phyloP scores from a whole-genome alignment of 2,797 vertebrate genomes.

The Sylvilagus floridanus region DNA sequence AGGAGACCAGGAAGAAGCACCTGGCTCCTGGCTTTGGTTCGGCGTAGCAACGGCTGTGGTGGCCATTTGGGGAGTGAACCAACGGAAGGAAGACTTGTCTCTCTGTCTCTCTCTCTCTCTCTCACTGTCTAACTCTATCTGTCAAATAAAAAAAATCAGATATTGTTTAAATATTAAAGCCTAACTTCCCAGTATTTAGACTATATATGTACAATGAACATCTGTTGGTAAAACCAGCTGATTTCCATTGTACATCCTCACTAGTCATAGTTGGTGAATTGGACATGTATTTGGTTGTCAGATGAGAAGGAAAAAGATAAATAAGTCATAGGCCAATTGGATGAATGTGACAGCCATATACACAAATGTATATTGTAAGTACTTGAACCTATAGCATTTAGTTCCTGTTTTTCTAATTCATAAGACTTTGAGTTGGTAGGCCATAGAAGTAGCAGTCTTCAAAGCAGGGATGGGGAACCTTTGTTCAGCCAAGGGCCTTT shows the following conservation, averaged over 20 bases:
- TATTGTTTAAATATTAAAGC: neutral
- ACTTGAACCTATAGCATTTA: neutral
- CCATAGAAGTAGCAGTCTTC: neutral
- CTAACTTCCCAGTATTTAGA: neutral
- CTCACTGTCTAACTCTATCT: too few species aligned
- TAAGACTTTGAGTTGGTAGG: neutral
- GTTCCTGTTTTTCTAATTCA: neutral
- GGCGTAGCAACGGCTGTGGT: too few species aligned
- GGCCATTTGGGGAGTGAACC: too few species aligned
- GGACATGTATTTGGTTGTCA: neutral
- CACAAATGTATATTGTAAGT: neutral
- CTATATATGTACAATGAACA: neutral
- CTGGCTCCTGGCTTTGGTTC: too few species aligned
- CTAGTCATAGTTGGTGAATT: neutral
- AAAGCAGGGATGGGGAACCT: neutral
- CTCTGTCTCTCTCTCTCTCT: too few species aligned
- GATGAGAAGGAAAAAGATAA: neutral
- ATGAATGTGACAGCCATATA: neutral
- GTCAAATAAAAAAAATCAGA: neutral
- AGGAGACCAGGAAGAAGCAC: too few species aligned
- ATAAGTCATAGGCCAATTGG: neutral
- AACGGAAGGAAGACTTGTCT: too few species aligned
- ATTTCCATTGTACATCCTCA: neutral
- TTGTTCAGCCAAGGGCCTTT: too few species aligned
- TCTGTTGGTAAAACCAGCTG: neutral